Evolutionary conservation across 1,140 invertebrate species (phyloP).

Genomic region (Bacillus rossius): DNA sequence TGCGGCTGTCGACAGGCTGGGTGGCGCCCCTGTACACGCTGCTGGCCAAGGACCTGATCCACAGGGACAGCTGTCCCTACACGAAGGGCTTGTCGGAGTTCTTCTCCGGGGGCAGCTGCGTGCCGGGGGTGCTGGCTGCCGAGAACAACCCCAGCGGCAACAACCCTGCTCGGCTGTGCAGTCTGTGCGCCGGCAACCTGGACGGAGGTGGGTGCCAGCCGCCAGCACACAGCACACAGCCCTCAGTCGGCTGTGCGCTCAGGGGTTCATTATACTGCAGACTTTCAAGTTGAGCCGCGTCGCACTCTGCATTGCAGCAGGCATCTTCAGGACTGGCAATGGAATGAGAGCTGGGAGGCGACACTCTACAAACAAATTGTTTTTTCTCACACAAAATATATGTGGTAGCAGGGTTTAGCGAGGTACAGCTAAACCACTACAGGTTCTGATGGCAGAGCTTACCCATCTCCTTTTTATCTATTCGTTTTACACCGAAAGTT

Average conservation of each 20-base stretch:
- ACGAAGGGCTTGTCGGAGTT: constrained; percentile 43
- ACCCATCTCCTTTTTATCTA: no score
- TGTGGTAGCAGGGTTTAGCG: not conserved
- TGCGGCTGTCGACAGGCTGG: constrained; percentile 44
- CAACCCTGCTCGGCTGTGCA: constrained; percentile 30
- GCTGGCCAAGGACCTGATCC: constrained; percentile 42
- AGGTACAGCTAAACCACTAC: not conserved
- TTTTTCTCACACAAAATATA: no score
- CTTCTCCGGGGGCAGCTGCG: constrained; percentile 44
- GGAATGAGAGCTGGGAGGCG: no score
- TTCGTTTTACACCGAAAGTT: no score
- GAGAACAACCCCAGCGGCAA: constrained; percentile 29
- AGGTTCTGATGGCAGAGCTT: no score
- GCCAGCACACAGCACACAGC: not conserved
- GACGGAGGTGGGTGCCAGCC: constrained; percentile 3
- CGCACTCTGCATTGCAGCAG: no score
- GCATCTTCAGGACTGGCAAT: no score
- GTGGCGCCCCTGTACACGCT: constrained; percentile 46
- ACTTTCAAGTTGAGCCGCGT: no score
- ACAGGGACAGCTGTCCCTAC: constrained; percentile 39
- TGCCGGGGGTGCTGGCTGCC: constrained; percentile 36
- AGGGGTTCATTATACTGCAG: not conserved
- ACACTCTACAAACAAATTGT: no score
- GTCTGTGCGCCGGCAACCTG: constrained; percentile 40
- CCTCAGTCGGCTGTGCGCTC: not conserved